Evolutionary conservation across 2,113 vertebrate genomes (phyloP).

Genomic region (Phrynosoma platyrhinos): DNA sequence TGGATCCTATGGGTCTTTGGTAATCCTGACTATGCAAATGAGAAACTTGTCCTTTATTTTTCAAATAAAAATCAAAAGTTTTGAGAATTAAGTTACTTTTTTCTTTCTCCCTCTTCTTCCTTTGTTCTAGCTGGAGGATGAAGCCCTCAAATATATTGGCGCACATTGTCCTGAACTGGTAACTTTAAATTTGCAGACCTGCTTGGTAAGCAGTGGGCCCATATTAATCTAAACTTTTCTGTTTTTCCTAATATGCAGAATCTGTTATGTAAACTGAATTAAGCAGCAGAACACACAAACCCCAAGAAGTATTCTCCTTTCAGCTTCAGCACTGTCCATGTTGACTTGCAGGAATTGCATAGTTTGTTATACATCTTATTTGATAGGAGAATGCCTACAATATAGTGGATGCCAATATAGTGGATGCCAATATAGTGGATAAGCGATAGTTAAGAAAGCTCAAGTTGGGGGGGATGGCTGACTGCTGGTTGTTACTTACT

Average conservation of each 20-base stretch:
- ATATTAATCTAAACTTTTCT: not conserved
- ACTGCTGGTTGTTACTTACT: no score
- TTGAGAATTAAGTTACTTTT: not conserved
- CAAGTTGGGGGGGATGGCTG: not conserved
- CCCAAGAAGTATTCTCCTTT: not conserved
- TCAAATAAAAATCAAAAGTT: not conserved
- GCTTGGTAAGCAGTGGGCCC: slow-evolving; percentile 86
- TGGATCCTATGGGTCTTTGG: not conserved
- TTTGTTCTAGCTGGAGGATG: slow-evolving; percentile 89
- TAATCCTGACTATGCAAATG: not conserved
- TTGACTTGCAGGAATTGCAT: not conserved
- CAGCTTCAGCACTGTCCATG: not conserved
- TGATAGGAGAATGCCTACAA: not conserved
- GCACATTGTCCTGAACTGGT: slow-evolving; percentile 94
- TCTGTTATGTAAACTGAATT: not conserved
- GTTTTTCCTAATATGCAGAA: fast-evolving
- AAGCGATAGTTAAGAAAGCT: not conserved
- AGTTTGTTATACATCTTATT: not conserved
- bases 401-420: not conserved
- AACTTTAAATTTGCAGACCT: slow-evolving; percentile 96
- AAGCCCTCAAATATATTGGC: slow-evolving; percentile 96
- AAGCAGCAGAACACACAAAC: not conserved
- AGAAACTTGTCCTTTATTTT: not conserved
- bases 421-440: not conserved
- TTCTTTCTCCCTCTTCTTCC: slow-evolving; percentile 31